These are phyloP conservation scores for Papilio dardanus DNA, from an alignment of 1,140 invertebrate species.

Conservation along the genomic window DNA sequence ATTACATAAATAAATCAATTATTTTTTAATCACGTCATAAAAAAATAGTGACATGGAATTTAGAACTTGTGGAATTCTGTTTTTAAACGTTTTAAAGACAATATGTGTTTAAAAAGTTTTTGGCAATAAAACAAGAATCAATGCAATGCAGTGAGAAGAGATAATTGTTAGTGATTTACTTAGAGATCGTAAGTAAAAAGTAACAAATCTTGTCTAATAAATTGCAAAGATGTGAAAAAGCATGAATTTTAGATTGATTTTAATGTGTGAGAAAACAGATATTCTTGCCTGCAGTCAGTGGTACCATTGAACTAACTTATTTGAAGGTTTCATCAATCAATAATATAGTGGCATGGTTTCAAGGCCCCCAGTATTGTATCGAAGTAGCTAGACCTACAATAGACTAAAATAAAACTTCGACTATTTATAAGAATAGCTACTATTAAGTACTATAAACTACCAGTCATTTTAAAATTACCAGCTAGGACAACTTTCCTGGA, in stretches of 20 bases:
- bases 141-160: conserved; percentile 6
- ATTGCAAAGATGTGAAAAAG: too few relatives aligned
- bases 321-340: not conserved
- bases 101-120: conserved; percentile 17
- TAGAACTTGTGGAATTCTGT: not conserved
- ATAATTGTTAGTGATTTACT: not conserved
- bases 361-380: not conserved
- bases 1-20: conserved; percentile 12
- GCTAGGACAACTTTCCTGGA: too few relatives aligned
- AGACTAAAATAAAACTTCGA: too few relatives aligned
- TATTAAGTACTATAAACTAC: too few relatives aligned
- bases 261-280: not conserved
- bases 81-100: not conserved
- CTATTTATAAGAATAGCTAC: too few relatives aligned
- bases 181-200: too few relatives aligned
- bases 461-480: too few relatives aligned
- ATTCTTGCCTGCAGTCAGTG: not conserved
- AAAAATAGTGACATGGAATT: conserved; percentile 4
- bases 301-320: not conserved
- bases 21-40: not conserved
- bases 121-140: conserved; percentile 13
- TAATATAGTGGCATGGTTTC: not conserved
- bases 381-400: not conserved
- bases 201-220: too few relatives aligned
- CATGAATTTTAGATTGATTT: not conserved